Evolutionary conservation across 2,113 vertebrate species (phyloP).

Genomic region (Indicator indicator): DNA sequence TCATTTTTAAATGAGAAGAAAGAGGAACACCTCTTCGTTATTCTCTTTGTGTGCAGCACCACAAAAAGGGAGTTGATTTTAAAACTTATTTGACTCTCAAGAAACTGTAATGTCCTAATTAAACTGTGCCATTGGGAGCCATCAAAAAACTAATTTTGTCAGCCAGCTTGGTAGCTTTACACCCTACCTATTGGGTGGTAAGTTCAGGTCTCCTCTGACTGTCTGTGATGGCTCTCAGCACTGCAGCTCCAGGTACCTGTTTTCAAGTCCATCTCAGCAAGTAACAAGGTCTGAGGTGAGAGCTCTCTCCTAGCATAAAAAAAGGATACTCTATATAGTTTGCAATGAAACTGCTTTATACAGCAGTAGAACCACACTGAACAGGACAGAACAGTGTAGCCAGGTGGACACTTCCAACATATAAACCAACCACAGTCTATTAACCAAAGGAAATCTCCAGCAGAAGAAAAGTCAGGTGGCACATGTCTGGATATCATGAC

Average conservation of each 20-base stretch:
- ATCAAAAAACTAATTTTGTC: background rate
- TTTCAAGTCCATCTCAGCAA: background rate
- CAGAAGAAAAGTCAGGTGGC: background rate
- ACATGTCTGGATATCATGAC: rapidly evolving
- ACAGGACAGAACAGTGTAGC: background rate
- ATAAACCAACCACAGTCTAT: rapidly evolving
- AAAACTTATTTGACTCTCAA: background rate
- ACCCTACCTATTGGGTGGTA: background rate
- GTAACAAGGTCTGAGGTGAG: background rate
- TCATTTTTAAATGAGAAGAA: background rate
- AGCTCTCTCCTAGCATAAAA: background rate
- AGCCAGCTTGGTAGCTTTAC: background rate
- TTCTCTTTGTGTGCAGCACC: background rate
- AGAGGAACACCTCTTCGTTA: background rate
- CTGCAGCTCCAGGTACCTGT: background rate
- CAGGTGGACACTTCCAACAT: background rate
- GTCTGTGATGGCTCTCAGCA: background rate
- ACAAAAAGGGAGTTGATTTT: background rate
- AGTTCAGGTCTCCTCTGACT: background rate
- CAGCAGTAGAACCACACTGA: background rate
- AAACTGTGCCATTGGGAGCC: background rate
- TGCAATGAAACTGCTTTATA: background rate
- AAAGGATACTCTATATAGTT: background rate
- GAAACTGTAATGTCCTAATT: background rate
- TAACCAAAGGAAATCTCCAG: background rate